Conservation (phyloP, 64 coral and sea anemone genomes). For the Actinia equina region DNA sequence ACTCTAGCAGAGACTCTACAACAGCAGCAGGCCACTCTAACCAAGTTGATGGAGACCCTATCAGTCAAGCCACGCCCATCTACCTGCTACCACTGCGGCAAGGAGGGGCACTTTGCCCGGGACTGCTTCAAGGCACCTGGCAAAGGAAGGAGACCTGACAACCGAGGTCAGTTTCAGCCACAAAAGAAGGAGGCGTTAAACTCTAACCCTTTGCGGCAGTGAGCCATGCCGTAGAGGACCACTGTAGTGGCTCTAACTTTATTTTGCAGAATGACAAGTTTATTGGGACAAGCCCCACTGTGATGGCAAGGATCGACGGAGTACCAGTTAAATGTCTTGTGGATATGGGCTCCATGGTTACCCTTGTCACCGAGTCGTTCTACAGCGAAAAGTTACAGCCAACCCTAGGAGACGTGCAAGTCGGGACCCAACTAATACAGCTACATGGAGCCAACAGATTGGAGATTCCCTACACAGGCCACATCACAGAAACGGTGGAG, state of each 20-base stretch:
- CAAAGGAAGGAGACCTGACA: too few species aligned
- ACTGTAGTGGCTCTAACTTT: slow-evolving; percentile 32
- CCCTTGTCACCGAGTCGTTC: slow-evolving; percentile 44
- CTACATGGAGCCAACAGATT: slow-evolving; percentile 32
- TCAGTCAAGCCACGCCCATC: too few species aligned
- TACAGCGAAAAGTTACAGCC: slow-evolving; percentile 33
- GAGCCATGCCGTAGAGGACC: slow-evolving; percentile 25
- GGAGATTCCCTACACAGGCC: slow-evolving; percentile 41
- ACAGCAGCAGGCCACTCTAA: too few species aligned
- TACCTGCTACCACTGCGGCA: too few species aligned
- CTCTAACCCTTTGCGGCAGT: slow-evolving; percentile 20
- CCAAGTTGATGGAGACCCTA: too few species aligned
- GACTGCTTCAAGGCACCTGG: too few species aligned
- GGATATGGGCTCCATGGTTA: slow-evolving; percentile 61
- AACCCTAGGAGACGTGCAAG: not conserved
- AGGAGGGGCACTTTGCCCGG: too few species aligned
- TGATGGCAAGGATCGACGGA: too few species aligned
- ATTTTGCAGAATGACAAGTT: too few species aligned
- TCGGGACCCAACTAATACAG: not conserved
- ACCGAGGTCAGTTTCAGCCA: too few species aligned
- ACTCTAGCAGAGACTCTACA: too few species aligned
- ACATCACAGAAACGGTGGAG: slow-evolving; percentile 19
- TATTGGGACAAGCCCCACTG: too few species aligned
- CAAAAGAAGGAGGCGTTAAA: not conserved
- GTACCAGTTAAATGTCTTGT: slow-evolving; percentile 33